These are phyloP conservation scores for Picus viridis DNA, from an alignment of 2,797 vertebrate genomes.

Conservation along the genomic window DNA sequence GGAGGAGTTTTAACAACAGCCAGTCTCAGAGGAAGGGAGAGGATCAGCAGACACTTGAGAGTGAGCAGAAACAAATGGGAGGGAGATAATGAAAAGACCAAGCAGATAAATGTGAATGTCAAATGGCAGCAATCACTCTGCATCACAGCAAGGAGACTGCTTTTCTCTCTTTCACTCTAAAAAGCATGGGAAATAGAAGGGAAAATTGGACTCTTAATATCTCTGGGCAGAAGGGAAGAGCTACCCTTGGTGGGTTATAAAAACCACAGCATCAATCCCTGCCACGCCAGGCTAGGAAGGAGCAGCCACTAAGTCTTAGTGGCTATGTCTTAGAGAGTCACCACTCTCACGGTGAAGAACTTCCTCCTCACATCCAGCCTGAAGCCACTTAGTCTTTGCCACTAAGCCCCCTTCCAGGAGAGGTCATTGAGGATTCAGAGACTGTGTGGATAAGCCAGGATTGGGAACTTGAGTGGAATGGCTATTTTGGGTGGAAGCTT, in stretches of 20 bases:
- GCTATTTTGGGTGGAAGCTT: background rate
- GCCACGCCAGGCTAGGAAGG: background rate
- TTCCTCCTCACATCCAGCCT: too few species aligned
- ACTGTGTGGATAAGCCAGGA: background rate
- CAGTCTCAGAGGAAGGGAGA: conserved; percentile 49
- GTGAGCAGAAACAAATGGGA: conserved; percentile 51
- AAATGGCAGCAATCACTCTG: conserved; percentile 67
- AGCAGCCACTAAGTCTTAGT: too few species aligned
- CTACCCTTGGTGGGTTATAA: background rate
- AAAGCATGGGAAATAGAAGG: conserved; percentile 23
- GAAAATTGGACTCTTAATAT: conserved; percentile 54
- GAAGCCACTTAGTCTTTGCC: background rate
- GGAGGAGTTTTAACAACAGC: conserved; percentile 58
- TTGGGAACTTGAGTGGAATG: background rate
- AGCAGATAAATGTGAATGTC: conserved; percentile 57
- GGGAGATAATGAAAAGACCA: conserved; percentile 59
- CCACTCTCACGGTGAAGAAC: too few species aligned
- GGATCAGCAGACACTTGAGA: conserved; percentile 46
- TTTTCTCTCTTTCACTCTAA: conserved; percentile 42
- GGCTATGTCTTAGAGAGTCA: too few species aligned
- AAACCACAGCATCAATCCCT: background rate
- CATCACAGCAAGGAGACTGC: conserved; percentile 58
- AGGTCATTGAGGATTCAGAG: background rate
- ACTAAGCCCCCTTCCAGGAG: background rate
- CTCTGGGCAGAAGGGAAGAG: background rate